Evolutionary conservation across 2,888 invertebrate genomes (phyloP).

Genomic region (Plagodis pulveraria): DNA sequence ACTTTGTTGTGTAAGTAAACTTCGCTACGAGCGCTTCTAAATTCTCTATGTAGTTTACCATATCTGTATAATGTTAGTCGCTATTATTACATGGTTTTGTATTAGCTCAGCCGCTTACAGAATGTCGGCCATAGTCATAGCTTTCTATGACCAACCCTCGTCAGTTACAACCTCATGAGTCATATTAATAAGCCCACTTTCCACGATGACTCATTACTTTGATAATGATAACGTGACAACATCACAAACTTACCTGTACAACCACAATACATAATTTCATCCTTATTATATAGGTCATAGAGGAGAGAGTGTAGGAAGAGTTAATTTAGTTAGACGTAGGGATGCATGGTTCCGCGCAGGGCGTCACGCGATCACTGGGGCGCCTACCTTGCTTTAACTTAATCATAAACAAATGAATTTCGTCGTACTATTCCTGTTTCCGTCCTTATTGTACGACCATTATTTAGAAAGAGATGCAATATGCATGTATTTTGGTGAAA

Average conservation of each 20-base stretch:
- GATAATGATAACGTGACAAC: slow-evolving; percentile 64
- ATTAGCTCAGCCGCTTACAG: slow-evolving; percentile 5
- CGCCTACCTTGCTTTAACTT: slow-evolving; percentile 67
- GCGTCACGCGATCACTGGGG: slow-evolving; percentile 70
- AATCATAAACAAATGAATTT: slow-evolving; percentile 71
- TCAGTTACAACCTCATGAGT: slow-evolving; percentile 52
- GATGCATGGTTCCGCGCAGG: slow-evolving; percentile 49
- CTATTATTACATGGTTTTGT: not conserved
- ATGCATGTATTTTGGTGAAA: slow-evolving; percentile 25
- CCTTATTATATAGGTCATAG: slow-evolving; percentile 43
- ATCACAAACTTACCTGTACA: slow-evolving; percentile 33
- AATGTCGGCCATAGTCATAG: slow-evolving; percentile 25
- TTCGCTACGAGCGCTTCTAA: too few species aligned
- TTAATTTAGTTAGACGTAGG: slow-evolving; percentile 36
- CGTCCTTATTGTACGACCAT: slow-evolving; percentile 47
- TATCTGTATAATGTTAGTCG: too few species aligned
- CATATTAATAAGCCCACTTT: slow-evolving; percentile 69
- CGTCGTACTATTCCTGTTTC: slow-evolving; percentile 47
- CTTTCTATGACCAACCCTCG: slow-evolving; percentile 39
- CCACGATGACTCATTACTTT: slow-evolving; percentile 75
- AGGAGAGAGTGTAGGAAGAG: slow-evolving; percentile 23
- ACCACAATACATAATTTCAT: slow-evolving; percentile 30
- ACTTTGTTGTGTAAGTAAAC: too few species aligned
- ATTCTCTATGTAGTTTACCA: too few species aligned
- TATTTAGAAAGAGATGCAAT: slow-evolving; percentile 38